Base-by-base conservation (phyloP, 35 echinoderm and acorn worm species). In the Apostichopus californicus region DNA sequence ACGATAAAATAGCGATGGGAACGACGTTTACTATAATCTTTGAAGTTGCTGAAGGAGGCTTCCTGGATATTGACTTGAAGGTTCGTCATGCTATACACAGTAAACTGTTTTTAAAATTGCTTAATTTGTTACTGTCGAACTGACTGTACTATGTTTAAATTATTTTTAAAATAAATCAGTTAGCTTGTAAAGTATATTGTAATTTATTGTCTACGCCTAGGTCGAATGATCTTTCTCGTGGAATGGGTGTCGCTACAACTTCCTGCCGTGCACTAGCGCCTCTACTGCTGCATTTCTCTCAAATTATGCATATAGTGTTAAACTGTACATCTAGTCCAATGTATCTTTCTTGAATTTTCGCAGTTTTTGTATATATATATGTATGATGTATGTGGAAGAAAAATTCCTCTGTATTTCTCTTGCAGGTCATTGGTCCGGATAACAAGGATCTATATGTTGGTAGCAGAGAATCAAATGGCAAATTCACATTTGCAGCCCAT, bases 1-100 rank as follows among this genome's bases (percentile, higher is more conserved):
- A 98, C 87, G 96, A 98, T 77, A 94, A 91, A 75, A 95, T 98
- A 68, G 83, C 90, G 21, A 96, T 92, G 15, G 96, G 96, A 63
- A 98, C 96, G 26, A 98, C 93, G 58, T 96, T 98, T 93, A 92
- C 94, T n/a, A 93, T 98, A 70, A 96, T 95, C 14, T 98, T 98
- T 93, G 96, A 98, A 73, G 96, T 98, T 25, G 94, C 96, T 17
- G 96, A 98, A 79, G 96, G 96, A 17, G 96, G 96, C 24, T 98
- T 98, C 89, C 79, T 98, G 17, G 96, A 98, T 73, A 96, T 98
- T 71, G 94, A 96, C 92, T 91, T 98, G 0, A 96, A 98, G 95
- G 94, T 96, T 87, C 7, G 64, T 75, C 4, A 56, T n/a, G 3
- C 80, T 6, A 55, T 7, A 12, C 11, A 7, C 23, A 23, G 46